Evolutionary conservation across 2,113 vertebrate species (phyloP), one percentile per base, ranked within the genome.

Genomic region (Scytalopus superciliaris): DNA sequence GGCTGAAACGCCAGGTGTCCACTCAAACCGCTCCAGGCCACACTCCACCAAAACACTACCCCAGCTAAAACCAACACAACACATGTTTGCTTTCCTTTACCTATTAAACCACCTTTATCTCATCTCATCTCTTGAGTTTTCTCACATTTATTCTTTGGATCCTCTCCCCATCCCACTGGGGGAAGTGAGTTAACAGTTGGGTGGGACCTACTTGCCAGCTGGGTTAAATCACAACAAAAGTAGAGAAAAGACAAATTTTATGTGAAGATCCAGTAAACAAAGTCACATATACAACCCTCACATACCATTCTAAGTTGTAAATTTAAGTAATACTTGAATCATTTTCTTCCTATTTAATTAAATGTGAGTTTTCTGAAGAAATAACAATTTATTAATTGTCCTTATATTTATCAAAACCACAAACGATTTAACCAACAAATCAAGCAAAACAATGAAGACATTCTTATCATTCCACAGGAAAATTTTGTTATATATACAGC

Each of bases 401-500:
- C 30, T 40, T 23, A 25, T 81, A 62, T 50, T 81, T 84, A 33
- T 56, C 25, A 78, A 39, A 73, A 17, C 0, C 0, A 11, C 11
- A 10, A 78, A 33, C 1, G 1, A 84, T 76, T 89, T 63, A 72
- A 49, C 6, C 27, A 66, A 62, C 11, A 62, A 85, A 82, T 28
- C 13, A 19, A 83, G 67, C 4, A 67, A 72, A 64, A 33, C 21
- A 50, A 30, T 21, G 2, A 7, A 74, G 73, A 14, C 8, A 66
- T 42, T 33, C 8, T 6, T 53, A 57, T 27, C 35, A 67, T 94
- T 66, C 47, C 45, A 87, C 33, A 91, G 47, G 81, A 92, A 96
- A 92, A 93, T 90, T 89, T 95, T 90, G 87, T 67, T 31, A 55
- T 76, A 93, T 42, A 30, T 66, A 83, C n/a, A 92, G 16, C 27